Evolutionary conservation across 2,113 vertebrate genomes (phyloP), one percentile per base, ranked within the genome.

Genomic region (Rhadina sibilatrix): DNA sequence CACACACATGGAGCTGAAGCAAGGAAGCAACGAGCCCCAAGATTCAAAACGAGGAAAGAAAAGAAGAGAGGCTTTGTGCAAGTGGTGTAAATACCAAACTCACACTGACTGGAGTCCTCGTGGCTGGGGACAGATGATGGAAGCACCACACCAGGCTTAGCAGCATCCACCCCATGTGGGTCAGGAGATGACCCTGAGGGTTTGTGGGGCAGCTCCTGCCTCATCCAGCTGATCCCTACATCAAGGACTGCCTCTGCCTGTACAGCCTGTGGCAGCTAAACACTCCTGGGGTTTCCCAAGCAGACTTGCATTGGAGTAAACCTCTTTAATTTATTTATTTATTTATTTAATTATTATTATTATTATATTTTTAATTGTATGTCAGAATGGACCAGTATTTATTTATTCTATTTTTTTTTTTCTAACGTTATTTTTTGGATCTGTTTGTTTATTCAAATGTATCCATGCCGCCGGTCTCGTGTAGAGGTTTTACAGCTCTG

Each of bases 261-360:
- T 6, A 77, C 60, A 42, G 61, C 30, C 84, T 3, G 0, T 54
- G 96, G 91, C 96, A 96, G 87, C 95, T 71, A 15, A 81, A 82
- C 0, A 5, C 78, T 85, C 94, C 94, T 59, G 66, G 86, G 46
- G 54, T 71, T 93, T 91, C 86, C 92, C 37, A 44, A 57, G 83
- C 81, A 61, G 80, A 65, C 47, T 89, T 33, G 23, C 2, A 2
- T 78, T 40, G 59, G 87, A 89, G 84, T 88, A 79, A 96, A 87
- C 90, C 61, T 90, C 53, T 85, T 89, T 94, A 53, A 81, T 2
- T 88, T 92, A 97, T 95, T 97, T 98, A 98, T 98, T 95, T 94
- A 95, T 96, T 96, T 96, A 92, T 78, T 83, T 71, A 53, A 9
- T 46, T 96, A 59, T 46, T 74, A 38, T 38, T 38, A 25, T 90